Evolutionary conservation across 2,888 invertebrate genomes (phyloP), one percentile per base, ranked within the genome.

Genomic region (Pardosa pseudoannulata): DNA sequence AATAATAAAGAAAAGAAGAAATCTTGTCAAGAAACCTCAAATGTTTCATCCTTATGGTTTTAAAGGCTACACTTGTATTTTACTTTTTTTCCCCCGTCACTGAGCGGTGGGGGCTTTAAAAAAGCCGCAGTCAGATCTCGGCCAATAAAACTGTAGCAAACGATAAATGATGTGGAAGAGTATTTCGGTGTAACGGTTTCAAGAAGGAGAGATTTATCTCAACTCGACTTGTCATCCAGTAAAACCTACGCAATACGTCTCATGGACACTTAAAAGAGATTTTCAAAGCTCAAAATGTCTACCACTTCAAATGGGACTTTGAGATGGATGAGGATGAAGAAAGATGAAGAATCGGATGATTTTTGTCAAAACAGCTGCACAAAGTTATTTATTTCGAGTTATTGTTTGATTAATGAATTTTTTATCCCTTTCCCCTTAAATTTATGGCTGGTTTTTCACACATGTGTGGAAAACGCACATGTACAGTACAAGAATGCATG

Each of bases 91-190:
- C 27, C 46, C 19, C 56, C 31, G n/a, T n/a, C 70, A 50, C 50
- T 73, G 78, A 78, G 78, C 78, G 64, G 79, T 32, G 16, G 65
- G 16, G 72, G 83, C 83, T 85, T 85, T 85, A 85, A 85, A 85
- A 83, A 85, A 85, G 78, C 83, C 73, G 36, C 65, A 73, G 67
- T 78, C 72, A 72, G 83, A 85, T 85, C 83, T 85, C 29, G 50
- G 72, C 83, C 83, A 85, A 85, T 85, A 85, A 85, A 85, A 85
- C 83, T 78, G 78, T 78, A 85, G 76, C 83, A 85, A 85, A 85
- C 83, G 83, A 85, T 85, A 85, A 85, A 85, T 85, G 83, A 85
- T 85, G 83, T 78, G 78, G 78, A 85, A 85, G 83, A 85, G 83
- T 85, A 73, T 85, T 85, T 85, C 78, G 73, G 65, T 85, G 83